Percentiles rank a stretch among this genome's conserved stretches.
Evolutionary conservation across 2,797 vertebrate genomes (phyloP).

Genomic region (Poliocrania exsul): DNA sequence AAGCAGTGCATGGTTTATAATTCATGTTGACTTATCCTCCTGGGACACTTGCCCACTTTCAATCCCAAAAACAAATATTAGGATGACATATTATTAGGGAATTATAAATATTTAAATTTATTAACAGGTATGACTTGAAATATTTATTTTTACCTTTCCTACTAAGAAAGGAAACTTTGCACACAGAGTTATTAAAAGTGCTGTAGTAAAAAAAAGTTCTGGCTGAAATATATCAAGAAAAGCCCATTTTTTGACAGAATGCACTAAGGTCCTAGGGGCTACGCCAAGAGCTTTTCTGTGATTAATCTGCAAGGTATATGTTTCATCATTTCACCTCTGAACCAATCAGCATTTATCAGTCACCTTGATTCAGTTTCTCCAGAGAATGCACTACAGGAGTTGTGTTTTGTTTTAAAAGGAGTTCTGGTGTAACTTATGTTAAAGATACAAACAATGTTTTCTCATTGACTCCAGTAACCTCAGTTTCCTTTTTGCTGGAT

Average conservation of each 20-base stretch:
- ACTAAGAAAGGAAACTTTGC: not conserved
- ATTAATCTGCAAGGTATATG: not conserved
- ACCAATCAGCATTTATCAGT: not conserved
- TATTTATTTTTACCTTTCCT: not conserved
- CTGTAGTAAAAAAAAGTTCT: not conserved
- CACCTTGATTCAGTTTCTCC: not conserved
- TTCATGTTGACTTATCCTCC: not conserved
- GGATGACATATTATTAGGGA: not conserved
- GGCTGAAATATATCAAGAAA: not conserved
- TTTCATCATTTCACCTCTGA: not conserved
- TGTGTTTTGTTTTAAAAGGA: not conserved
- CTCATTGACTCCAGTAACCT: not conserved
- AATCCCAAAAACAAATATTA: not conserved
- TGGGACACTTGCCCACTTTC: not conserved
- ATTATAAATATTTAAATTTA: constrained; percentile 3
- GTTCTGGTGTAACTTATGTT: not conserved
- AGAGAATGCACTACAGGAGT: not conserved
- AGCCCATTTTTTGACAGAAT: not conserved
- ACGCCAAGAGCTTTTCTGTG: not conserved
- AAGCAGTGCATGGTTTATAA: not conserved
- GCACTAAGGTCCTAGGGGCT: not conserved
- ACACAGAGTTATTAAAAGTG: not conserved
- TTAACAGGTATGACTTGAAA: not conserved
- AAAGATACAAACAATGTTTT: not conserved
- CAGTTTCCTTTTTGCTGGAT: not conserved